phyloP scores from a whole-genome alignment of 2,113 vertebrate species.

The Cranoglanis bouderius region DNA sequence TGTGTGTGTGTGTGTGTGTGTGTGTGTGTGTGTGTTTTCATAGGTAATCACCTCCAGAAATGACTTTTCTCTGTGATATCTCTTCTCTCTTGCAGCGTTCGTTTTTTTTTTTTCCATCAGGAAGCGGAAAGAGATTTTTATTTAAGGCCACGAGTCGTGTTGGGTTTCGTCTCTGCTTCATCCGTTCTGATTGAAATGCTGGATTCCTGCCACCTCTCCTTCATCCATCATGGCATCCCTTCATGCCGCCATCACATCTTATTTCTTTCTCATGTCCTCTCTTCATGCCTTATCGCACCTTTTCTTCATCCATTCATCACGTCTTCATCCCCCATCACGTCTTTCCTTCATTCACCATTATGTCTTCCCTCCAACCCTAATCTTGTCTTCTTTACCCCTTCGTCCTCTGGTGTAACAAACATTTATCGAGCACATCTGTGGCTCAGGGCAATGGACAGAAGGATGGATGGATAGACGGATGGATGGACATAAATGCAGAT shows the following conservation, averaged over 20 bases:
- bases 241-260: not conserved
- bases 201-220: slow-evolving; percentile 1
- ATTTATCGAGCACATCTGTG: not conserved
- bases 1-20: not conserved
- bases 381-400: not conserved
- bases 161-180: not conserved
- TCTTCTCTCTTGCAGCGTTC: not conserved
- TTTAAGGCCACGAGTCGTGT: slow-evolving; percentile 8
- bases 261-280: not conserved
- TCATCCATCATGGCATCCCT: not conserved
- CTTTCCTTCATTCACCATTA: not conserved
- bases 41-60: slow-evolving; percentile 22
- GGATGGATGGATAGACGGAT: not conserved
- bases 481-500: not conserved
- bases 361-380: not conserved
- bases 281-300: not conserved
- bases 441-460: not conserved
- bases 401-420: not conserved
- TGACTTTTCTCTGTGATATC: slow-evolving; percentile 2
- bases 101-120: not conserved
- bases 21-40: slow-evolving; percentile 4
- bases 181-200: not conserved
- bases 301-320: not conserved
- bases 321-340: not conserved
- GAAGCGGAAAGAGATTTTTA: not conserved